These are phyloP conservation scores for Euwallacea fornicatus DNA, from an alignment of 1,140 invertebrate genomes.

Conservation along the genomic window DNA sequence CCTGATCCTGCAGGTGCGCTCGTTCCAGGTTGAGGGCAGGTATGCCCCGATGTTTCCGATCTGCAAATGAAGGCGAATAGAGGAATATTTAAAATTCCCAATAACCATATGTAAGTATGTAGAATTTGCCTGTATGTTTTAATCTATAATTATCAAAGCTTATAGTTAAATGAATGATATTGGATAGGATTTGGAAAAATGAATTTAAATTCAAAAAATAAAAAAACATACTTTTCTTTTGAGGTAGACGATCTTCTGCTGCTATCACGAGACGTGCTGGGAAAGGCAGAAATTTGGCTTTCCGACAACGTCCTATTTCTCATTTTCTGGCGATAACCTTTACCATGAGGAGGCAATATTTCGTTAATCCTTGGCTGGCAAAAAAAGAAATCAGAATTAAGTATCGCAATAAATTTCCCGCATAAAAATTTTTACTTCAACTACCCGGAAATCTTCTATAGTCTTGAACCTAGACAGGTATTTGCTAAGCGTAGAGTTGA, in stretches of 20 bases:
- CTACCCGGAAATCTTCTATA: constrained; percentile 91
- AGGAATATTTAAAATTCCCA: no score
- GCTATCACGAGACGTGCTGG: constrained; percentile 39
- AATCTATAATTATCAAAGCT: no score
- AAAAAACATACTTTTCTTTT: constrained; percentile 34
- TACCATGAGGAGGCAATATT: constrained; percentile 35
- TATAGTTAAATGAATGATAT: neutral
- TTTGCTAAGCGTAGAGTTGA: constrained; percentile 77
- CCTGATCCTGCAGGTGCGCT: constrained; percentile 49
- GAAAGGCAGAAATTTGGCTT: constrained; percentile 37
- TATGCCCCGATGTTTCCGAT: constrained; percentile 34
- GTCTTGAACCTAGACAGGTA: constrained; percentile 88
- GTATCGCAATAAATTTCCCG: neutral
- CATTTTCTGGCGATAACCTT: constrained; percentile 38
- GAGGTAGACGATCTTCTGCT: constrained; percentile 34
- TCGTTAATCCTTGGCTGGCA: constrained; percentile 43
- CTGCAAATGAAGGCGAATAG: constrained; percentile 35
- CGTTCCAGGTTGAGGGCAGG: constrained; percentile 47
- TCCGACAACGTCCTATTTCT: constrained; percentile 44
- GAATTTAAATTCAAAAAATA: neutral
- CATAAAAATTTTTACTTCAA: constrained; percentile 57
- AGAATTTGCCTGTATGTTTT: no score
- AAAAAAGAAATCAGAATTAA: constrained; percentile 35
- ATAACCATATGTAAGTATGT: constrained; percentile 3
- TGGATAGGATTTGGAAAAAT: neutral